Conservation (phyloP, 2,797 vertebrate genomes). For the Neomorphus geoffroyi region DNA sequence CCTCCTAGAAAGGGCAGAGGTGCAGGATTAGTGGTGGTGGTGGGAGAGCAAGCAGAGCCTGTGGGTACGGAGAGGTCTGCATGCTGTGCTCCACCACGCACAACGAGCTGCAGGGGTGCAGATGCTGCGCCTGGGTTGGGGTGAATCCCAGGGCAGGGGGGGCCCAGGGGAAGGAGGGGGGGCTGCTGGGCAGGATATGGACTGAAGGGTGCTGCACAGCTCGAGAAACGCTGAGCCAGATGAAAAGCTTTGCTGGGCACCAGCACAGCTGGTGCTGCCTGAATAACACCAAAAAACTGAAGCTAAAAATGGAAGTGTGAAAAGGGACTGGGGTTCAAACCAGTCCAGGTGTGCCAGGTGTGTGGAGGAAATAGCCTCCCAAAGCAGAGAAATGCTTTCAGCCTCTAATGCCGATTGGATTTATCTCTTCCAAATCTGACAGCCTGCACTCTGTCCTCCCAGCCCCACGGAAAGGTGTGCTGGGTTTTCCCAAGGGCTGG, state of each 20-base stretch:
- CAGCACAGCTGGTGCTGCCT: not conserved
- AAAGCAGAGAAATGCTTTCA: not conserved
- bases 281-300: not conserved
- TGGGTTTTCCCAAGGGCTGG: not conserved
- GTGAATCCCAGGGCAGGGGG: not conserved
- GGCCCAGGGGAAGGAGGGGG: too few species aligned
- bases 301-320: not conserved
- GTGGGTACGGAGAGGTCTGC: accelerated
- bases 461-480: not conserved
- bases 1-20: accelerated
- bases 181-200: not conserved
- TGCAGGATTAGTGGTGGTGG: not conserved
- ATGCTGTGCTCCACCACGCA: not conserved
- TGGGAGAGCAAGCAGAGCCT: not conserved
- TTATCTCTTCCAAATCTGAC: not conserved
- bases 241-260: not conserved
- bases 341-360: not conserved
- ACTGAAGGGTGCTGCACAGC: not conserved
- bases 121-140: too few species aligned
- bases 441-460: not conserved
- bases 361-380: not conserved
- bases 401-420: not conserved
- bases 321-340: not conserved
- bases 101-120: not conserved
- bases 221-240: accelerated